Percentiles rank a stretch among this genome's conserved stretches.
Evolutionary conservation across 2,888 invertebrate species (phyloP).

Genomic region (Tenthredo amoena): DNA sequence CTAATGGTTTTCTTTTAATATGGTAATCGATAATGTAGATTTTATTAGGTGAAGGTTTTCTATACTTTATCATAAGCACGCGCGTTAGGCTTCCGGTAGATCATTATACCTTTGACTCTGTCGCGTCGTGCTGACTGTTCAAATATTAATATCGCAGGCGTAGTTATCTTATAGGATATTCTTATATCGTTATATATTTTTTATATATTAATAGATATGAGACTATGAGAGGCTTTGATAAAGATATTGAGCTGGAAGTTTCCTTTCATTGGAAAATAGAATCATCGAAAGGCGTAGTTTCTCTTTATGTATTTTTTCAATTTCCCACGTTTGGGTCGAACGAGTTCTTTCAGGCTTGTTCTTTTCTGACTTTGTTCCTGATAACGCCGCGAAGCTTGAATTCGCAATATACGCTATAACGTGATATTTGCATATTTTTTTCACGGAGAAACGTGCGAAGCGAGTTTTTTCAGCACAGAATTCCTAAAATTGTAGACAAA

Average conservation of each 20-base stretch:
- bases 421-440: background rate
- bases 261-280: background rate
- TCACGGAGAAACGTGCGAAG: background rate
- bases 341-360: background rate
- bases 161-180: background rate
- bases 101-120: background rate
- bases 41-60: background rate
- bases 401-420: background rate
- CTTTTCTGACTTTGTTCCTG: background rate
- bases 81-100: background rate
- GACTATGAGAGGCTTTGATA: background rate
- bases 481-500: background rate
- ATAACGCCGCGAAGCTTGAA: conserved; percentile 1
- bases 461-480: background rate
- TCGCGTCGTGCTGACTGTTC: background rate
- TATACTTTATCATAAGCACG: background rate
- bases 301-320: background rate
- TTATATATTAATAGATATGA: background rate
- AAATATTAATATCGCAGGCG: background rate
- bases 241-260: background rate
- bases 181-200: background rate
- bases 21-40: background rate
- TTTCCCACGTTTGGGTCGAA: background rate
- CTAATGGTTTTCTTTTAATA: background rate
- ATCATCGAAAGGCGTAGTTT: background rate